A percentile compares a stretch with the other conserved stretches of the same genome.
These are phyloP conservation scores for Misgurnus mizolepis DNA, from an alignment of 2,113 vertebrate species.

Conservation along the genomic window DNA sequence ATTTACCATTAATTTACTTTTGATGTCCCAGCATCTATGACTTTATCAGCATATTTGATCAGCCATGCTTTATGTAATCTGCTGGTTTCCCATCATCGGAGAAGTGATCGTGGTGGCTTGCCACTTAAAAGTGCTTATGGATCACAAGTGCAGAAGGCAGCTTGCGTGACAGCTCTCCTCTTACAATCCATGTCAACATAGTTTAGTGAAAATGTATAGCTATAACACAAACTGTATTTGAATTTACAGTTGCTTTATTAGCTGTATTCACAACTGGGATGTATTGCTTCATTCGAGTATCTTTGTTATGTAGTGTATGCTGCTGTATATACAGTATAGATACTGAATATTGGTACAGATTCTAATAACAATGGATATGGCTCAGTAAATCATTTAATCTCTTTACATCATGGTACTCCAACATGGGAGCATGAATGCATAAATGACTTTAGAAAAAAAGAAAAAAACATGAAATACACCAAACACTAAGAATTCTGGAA, in stretches of 20 bases:
- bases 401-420: background rate
- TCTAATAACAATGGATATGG: conserved; percentile 6
- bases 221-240: too few relatives aligned
- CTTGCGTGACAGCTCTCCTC: background rate
- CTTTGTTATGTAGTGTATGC: conserved; percentile 12
- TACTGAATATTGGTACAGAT: conserved; percentile 4
- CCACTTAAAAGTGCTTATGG: conserved; percentile 41
- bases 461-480: background rate
- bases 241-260: too few relatives aligned
- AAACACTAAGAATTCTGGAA: background rate
- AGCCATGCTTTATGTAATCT: conserved; percentile 46
- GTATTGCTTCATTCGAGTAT: conserved; percentile 16
- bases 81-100: conserved; percentile 35
- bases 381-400: conserved; percentile 24
- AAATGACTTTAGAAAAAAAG: background rate
- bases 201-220: background rate
- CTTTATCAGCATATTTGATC: conserved; percentile 1
- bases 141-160: background rate
- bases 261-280: conserved; percentile 3
- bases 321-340: background rate
- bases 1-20: conserved; percentile 1
- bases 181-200: background rate
- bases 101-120: conserved; percentile 29
- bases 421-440: background rate
- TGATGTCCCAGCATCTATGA: conserved; percentile 27